Conservation (phyloP, 2,888 invertebrate species). For the Hypomecis atomaria region DNA sequence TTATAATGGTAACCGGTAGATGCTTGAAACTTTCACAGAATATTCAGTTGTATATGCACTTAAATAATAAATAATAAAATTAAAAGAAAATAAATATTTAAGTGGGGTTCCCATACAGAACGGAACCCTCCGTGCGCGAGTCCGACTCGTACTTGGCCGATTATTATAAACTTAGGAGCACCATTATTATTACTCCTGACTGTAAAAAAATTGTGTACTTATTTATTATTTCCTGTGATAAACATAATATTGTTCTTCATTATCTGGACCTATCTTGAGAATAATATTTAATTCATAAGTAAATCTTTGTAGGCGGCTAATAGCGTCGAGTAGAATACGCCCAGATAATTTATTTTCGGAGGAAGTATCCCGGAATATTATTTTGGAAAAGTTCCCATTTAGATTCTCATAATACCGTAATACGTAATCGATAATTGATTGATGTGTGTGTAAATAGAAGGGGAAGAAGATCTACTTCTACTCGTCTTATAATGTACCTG, state of each 20-base stretch:
- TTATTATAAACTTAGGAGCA: no score
- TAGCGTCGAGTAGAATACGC: conserved; percentile 9
- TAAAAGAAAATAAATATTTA: no score
- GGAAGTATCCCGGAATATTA: conserved; percentile 1
- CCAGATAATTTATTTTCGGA: conserved; percentile 16
- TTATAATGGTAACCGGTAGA: no score
- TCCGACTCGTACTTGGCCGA: no score
- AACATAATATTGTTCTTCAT: background rate
- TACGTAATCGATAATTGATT: background rate
- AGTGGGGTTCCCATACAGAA: no score
- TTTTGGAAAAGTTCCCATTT: background rate
- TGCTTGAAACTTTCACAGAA: no score
- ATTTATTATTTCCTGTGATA: conserved; percentile 1
- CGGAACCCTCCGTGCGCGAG: no score
- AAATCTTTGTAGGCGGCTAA: conserved; percentile 17
- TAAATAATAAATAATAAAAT: no score
- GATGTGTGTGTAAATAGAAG: background rate
- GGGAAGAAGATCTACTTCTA: no score
- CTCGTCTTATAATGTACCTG: no score
- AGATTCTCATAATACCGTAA: background rate
- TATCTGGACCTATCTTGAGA: conserved; percentile 9
- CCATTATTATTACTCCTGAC: background rate
- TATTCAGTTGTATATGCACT: no score
- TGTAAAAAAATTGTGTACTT: background rate
- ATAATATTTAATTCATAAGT: conserved; percentile 23